Evolutionary conservation across 2,113 vertebrate genomes (phyloP).

Genomic region (Prunella fulvescens): DNA sequence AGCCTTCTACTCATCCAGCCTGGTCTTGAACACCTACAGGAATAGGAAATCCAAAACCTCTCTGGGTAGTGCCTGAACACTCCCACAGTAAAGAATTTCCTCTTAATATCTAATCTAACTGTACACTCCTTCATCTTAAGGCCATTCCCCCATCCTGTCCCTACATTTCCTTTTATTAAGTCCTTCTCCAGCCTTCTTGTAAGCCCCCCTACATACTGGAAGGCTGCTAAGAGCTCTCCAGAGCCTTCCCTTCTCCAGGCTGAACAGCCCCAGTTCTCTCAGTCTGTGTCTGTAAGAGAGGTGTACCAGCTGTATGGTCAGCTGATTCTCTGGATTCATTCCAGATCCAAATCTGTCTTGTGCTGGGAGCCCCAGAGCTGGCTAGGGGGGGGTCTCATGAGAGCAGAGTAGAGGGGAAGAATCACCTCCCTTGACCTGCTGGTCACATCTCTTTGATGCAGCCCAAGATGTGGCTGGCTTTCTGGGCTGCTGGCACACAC

Average conservation of each 20-base stretch:
- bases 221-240: background rate
- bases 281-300: background rate
- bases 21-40: background rate
- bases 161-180: background rate
- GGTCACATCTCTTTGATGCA: background rate
- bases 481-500: background rate
- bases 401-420: background rate
- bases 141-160: background rate
- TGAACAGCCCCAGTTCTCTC: background rate
- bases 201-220: background rate
- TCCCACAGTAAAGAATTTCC: background rate
- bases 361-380: background rate
- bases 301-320: background rate
- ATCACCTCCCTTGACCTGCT: background rate
- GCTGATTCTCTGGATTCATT: background rate
- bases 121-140: background rate
- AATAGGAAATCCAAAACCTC: background rate
- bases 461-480: background rate
- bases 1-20: background rate
- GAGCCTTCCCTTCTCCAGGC: background rate
- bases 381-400: background rate
- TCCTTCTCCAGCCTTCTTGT: background rate
- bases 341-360: background rate
- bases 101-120: background rate
- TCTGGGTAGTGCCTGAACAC: background rate